phyloP scores from a whole-genome alignment of 1,140 invertebrate species.

The Drosophila albomicans region DNA sequence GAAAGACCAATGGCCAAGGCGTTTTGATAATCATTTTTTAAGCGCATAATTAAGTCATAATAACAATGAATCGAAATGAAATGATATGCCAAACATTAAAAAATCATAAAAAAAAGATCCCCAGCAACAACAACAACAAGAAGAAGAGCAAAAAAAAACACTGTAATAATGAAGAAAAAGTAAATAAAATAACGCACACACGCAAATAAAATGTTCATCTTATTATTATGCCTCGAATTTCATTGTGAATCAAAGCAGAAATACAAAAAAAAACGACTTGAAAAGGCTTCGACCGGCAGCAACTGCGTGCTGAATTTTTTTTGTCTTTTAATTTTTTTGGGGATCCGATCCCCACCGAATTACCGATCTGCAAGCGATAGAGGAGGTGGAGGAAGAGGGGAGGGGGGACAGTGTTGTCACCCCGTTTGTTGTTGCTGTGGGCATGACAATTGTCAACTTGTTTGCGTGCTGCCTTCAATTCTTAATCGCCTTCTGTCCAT shows the following conservation, averaged over 20 bases:
- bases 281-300: constrained; percentile 65
- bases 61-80: constrained; percentile 52
- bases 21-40: constrained; percentile 63
- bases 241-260: constrained; percentile 72
- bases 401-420: constrained; percentile 14
- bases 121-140: too few species aligned
- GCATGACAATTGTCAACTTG: constrained; percentile 83
- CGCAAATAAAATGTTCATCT: constrained; percentile 79
- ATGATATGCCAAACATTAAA: constrained; percentile 76
- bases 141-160: constrained; percentile 6
- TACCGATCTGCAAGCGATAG: background rate
- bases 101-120: constrained; percentile 3
- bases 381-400: background rate
- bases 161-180: constrained; percentile 11
- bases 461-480: constrained; percentile 77
- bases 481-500: constrained; percentile 75
- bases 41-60: constrained; percentile 83
- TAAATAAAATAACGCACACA: constrained; percentile 35
- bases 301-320: constrained; percentile 33
- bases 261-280: constrained; percentile 42
- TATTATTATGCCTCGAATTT: constrained; percentile 77
- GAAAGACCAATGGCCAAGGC: constrained; percentile 61
- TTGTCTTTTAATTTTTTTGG: constrained; percentile 9
- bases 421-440: constrained; percentile 29
- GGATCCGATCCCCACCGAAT: constrained; percentile 14